Conservation (phyloP, 2,888 invertebrate genomes). For the Cheilosia vernalis region DNA sequence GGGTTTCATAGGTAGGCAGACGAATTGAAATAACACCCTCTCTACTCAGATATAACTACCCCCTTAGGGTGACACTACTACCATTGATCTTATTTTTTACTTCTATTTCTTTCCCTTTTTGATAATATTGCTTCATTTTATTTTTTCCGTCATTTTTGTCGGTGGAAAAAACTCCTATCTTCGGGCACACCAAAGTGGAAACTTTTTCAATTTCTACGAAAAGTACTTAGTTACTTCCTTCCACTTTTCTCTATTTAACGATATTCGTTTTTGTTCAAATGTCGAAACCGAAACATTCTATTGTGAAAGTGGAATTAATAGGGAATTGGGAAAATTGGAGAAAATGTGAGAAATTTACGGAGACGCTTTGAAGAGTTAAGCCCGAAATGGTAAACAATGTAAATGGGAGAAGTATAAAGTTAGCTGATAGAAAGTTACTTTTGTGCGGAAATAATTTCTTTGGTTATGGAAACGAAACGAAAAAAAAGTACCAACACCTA, state of each 20-base stretch:
- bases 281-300: constrained; percentile 51
- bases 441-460: neutral
- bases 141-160: neutral
- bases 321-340: constrained; percentile 45
- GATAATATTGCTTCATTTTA: neutral
- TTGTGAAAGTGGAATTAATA: constrained; percentile 53
- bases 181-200: constrained; percentile 51
- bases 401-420: constrained; percentile 40
- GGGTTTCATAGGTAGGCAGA: no score
- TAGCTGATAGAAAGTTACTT: constrained; percentile 35
- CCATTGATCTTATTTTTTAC: neutral
- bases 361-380: constrained; percentile 60
- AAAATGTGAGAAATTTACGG: constrained; percentile 42
- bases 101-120: neutral
- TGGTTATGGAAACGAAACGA: no score
- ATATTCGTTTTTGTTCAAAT: constrained; percentile 48
- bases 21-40: no score
- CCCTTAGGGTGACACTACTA: no score
- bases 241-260: constrained; percentile 1
- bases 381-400: constrained; percentile 42
- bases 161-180: constrained; percentile 48
- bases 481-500: neutral
- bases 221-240: constrained; percentile 66
- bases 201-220: constrained; percentile 71
- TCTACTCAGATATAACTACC: no score